A percentile compares a stretch with the other conserved stretches of the same genome.
Evolutionary conservation across 2,113 vertebrate species (phyloP).

Genomic region (Clinocottus analis): DNA sequence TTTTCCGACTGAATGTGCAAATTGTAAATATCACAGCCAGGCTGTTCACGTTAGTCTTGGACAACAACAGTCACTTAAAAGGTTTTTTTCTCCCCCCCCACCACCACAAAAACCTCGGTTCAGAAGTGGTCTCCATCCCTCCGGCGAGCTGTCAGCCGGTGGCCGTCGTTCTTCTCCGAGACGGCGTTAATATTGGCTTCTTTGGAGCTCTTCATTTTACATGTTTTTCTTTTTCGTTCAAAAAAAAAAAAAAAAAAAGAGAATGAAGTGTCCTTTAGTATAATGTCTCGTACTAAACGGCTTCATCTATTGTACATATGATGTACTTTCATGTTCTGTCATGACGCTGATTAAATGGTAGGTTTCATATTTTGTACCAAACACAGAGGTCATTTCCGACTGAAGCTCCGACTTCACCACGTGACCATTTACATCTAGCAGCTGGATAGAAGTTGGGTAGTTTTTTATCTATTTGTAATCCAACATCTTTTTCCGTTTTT

Average conservation of each 20-base stretch:
- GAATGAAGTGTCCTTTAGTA: constrained; percentile 93
- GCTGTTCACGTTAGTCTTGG: constrained; percentile 80
- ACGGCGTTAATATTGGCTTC: constrained; percentile 84
- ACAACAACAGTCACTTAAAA: constrained; percentile 88
- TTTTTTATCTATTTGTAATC: constrained; percentile 79
- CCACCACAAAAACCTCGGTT: too few relatives aligned
- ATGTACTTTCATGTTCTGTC: constrained; percentile 96
- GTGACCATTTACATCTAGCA: constrained; percentile 78
- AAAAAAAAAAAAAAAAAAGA: constrained; percentile 55
- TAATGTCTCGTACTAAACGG: constrained; percentile 87
- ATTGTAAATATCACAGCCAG: constrained; percentile 82
- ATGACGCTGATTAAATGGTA: constrained; percentile 97
- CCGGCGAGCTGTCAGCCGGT: constrained; percentile 64
- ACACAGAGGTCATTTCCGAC: constrained; percentile 82
- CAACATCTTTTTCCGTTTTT: constrained; percentile 56
- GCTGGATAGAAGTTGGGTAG: constrained; percentile 70
- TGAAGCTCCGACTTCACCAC: constrained; percentile 77
- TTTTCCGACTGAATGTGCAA: constrained; percentile 87
- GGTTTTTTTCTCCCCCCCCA: too few relatives aligned
- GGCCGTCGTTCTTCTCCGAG: constrained; percentile 87
- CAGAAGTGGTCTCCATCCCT: too few relatives aligned
- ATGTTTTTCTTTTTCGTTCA: constrained; percentile 61
- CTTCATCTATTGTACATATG: constrained; percentile 98
- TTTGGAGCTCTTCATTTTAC: constrained; percentile 75
- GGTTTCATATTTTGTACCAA: constrained; percentile 99